phyloP scores from a whole-genome alignment of 2,113 vertebrate species.

The Dryoscopus gambensis region DNA sequence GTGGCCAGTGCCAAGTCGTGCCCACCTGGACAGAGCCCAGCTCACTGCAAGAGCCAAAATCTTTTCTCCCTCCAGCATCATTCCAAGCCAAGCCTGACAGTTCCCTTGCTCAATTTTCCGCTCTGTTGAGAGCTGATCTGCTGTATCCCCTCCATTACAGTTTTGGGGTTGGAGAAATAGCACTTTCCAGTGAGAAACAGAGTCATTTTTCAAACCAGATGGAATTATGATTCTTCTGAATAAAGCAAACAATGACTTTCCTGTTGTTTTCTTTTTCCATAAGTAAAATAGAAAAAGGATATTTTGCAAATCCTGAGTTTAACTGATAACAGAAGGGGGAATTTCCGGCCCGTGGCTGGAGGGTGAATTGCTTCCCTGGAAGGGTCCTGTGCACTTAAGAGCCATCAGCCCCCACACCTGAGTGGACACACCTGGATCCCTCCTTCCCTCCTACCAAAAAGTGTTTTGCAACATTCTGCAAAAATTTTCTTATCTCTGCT shows the following conservation, averaged over 20 bases:
- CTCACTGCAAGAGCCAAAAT: neutral
- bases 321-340: neutral
- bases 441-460: neutral
- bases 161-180: neutral
- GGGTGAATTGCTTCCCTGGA: neutral
- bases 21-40: neutral
- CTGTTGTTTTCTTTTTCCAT: neutral
- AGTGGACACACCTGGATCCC: neutral
- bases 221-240: neutral
- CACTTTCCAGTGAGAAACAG: neutral
- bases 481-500: neutral
- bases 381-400: neutral
- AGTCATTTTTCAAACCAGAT: neutral
- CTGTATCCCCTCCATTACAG: neutral
- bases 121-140: neutral
- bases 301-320: neutral
- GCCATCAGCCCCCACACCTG: neutral
- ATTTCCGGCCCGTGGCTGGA: neutral
- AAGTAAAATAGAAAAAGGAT: neutral
- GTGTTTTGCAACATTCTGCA: neutral
- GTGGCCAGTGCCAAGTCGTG: fast-evolving
- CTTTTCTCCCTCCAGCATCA: neutral
- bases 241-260: constrained; percentile 28
- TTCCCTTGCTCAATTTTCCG: neutral
- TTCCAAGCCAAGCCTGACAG: neutral